phyloP scores from a whole-genome alignment of 2,113 vertebrate species.

The Cyphomyrus plagiostoma region DNA sequence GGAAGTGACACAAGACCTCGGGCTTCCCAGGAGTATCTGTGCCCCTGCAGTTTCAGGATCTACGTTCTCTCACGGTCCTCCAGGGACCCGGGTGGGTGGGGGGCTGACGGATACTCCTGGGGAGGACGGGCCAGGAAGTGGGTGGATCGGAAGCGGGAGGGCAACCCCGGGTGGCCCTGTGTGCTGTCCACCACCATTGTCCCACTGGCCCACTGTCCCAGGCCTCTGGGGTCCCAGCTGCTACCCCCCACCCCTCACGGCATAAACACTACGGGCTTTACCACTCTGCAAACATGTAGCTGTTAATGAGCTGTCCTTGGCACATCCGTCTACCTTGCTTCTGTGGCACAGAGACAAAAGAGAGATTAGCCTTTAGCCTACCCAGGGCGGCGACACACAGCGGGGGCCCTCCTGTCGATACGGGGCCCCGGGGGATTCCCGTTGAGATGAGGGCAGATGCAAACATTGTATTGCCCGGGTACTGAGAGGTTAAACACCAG shows the following conservation, averaged over 20 bases:
- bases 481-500: neutral
- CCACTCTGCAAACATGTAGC: neutral
- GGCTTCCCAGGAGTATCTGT: slow-evolving; percentile 59
- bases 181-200: slow-evolving; percentile 59
- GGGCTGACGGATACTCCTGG: slow-evolving; percentile 52
- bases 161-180: slow-evolving; percentile 56
- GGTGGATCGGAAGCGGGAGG: slow-evolving; percentile 41
- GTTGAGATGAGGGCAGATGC: neutral
- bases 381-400: neutral
- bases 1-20: slow-evolving; percentile 43
- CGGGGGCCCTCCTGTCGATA: neutral
- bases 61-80: neutral
- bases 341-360: neutral
- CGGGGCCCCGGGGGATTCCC: neutral
- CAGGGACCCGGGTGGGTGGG: neutral
- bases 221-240: slow-evolving; percentile 43
- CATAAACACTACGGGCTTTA: neutral
- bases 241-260: neutral
- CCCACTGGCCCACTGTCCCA: slow-evolving; percentile 59
- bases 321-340: neutral
- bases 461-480: neutral
- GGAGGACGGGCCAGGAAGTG: slow-evolving; percentile 45
- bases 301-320: neutral
- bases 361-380: neutral
- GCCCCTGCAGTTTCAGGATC: neutral